Evolutionary conservation across 2,888 invertebrate species (phyloP), one percentile per base, ranked within the genome.

Genomic region (Deilephila porcellus): DNA sequence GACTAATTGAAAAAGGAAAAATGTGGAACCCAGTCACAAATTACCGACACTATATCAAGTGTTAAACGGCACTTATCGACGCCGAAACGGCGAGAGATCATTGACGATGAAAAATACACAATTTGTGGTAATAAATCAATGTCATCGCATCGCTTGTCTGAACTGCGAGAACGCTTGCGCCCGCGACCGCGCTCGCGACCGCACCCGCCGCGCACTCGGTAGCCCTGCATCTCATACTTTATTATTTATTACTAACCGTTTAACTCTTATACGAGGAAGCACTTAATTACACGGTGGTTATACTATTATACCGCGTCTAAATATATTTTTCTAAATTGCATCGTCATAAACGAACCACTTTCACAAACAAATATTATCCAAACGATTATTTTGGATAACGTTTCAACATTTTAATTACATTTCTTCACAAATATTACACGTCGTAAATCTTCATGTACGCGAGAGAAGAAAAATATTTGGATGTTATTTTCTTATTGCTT

Each of bases 41-140:
- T 94, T 94, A 94, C 90, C 83, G 91, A 92, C 94, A 94, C 94
- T 94, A 93, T 84, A 94, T 94, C 94, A 94, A 92, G 94, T 93
- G 94, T 92, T 94, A 94, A 94, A 92, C 91, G 93, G 90, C 91
- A 93, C 89, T 93, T 94, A 94, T 91, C 90, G 91, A 89, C 90
- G 88, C 91, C 91, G 91, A 91, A 91, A 91, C 90, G 88, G 86
- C 90, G 89, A 89, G 89, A 86, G 88, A 88, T 88, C 90, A 89
- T 87, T 89, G 88, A 87, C 86, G 90, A 89, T 90, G 93, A 93
- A 94, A 94, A 94, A 93, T 93, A 93, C 94, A 94, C 94, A 94
- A 94, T 94, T 94, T 94, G 90, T 88, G 88, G 86, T 82, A 76
- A 93, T 94, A 94, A 93, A 94, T 94, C 94, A 93, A 87, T 82